phyloP scores from a whole-genome alignment of 2,888 invertebrate species.

The Coelinius sp. region DNA sequence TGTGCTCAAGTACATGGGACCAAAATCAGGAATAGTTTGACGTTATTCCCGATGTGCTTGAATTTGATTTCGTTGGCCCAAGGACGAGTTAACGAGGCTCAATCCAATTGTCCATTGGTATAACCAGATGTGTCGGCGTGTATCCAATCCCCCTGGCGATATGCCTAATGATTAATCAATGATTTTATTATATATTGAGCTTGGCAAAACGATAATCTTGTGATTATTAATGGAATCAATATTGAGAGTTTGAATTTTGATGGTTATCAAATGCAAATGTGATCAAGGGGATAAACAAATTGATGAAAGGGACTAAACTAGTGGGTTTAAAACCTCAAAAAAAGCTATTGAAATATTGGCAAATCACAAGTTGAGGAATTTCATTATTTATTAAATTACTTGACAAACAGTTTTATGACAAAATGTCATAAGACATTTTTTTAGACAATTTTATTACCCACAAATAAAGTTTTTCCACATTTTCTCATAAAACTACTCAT shows the following conservation, averaged over 20 bases:
- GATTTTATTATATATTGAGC: neutral
- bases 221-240: neutral
- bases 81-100: slow-evolving; percentile 16
- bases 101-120: slow-evolving; percentile 14
- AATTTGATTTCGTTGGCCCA: neutral
- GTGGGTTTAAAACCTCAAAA: too few relatives aligned
- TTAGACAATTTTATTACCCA: too few relatives aligned
- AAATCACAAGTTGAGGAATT: too few relatives aligned
- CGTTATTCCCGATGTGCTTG: neutral
- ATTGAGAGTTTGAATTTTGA: neutral
- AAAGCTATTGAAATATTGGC: too few relatives aligned
- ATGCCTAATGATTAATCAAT: slow-evolving; percentile 9
- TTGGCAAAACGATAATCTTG: neutral
- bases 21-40: slow-evolving; percentile 3
- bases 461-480: too few relatives aligned
- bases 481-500: too few relatives aligned
- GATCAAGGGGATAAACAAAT: too few relatives aligned
- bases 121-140: neutral
- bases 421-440: too few relatives aligned
- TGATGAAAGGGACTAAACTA: too few relatives aligned
- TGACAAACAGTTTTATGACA: too few relatives aligned
- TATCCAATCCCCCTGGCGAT: neutral
- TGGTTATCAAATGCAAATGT: neutral
- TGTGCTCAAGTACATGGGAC: neutral
- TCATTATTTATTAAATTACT: too few relatives aligned